A percentile compares a stretch with the other conserved stretches of the same genome.
Conservation (phyloP, 2,113 vertebrate genomes). For the Colossoma macropomum region DNA sequence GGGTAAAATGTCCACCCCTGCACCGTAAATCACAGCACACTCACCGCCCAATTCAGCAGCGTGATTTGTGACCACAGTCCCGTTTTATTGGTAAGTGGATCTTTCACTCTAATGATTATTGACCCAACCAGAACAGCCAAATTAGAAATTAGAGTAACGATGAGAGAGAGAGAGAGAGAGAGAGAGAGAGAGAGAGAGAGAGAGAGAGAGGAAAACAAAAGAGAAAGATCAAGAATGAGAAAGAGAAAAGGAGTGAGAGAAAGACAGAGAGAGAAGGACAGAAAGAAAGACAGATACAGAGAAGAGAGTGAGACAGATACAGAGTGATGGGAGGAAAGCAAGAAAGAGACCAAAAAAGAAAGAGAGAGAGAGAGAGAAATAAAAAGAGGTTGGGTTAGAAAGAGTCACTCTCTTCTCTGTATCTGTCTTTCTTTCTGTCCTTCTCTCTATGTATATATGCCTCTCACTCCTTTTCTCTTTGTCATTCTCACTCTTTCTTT, state of each 20-base stretch:
- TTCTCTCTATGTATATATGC: no score
- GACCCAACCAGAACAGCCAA: background rate
- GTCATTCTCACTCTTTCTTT: no score
- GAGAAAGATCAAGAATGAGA: background rate
- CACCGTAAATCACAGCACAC: background rate
- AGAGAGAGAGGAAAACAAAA: background rate
- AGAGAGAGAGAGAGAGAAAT: background rate
- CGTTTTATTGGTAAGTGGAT: background rate
- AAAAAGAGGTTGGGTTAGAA: no score
- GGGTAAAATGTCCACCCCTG: background rate
- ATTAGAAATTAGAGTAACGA: background rate
- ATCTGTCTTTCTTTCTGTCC: no score
- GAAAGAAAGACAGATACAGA: background rate
- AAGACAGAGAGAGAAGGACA: background rate
- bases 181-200: background rate
- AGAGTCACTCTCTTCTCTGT: no score
- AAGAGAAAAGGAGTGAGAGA: background rate
- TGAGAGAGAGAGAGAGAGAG: background rate
- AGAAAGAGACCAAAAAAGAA: background rate
- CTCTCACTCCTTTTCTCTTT: no score
- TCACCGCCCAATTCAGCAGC: background rate
- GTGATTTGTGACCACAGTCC: background rate
- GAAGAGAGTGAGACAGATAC: background rate
- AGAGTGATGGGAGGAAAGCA: background rate
- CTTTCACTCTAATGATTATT: constrained; percentile 20